These are phyloP conservation scores for Aramus guarauna DNA, from an alignment of 2,113 vertebrate species.

Conservation along the genomic window DNA sequence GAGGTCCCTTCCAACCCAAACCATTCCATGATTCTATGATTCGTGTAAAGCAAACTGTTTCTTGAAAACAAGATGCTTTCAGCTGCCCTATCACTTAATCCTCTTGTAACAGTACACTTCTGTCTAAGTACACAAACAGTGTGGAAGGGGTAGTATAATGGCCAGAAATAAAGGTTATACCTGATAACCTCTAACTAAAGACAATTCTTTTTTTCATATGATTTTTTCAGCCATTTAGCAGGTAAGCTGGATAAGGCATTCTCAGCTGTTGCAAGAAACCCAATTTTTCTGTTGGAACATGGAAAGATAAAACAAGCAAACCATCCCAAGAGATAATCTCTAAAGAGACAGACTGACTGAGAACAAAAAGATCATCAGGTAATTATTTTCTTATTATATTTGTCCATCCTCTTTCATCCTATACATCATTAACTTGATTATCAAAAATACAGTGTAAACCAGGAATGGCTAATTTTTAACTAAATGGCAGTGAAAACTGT, in stretches of 20 bases:
- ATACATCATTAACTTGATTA: neutral
- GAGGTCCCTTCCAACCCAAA: neutral
- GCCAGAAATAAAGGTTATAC: neutral
- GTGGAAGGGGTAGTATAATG: neutral
- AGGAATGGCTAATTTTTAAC: neutral
- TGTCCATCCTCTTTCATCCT: neutral
- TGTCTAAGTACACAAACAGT: neutral
- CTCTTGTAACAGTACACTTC: neutral
- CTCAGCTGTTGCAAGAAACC: neutral
- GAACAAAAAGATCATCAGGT: neutral
- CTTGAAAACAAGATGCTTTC: neutral
- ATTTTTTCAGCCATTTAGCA: neutral
- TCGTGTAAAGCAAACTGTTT: neutral
- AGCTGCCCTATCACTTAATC: neutral
- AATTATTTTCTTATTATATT: neutral
- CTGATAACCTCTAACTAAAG: neutral
- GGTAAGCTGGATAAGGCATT: neutral
- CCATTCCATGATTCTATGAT: neutral
- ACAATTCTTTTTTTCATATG: neutral
- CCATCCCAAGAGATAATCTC: neutral
- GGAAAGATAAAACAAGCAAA: neutral
- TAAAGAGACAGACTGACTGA: neutral
- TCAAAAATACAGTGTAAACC: neutral
- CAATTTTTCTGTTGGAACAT: neutral
- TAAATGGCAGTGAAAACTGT: neutral